These are phyloP conservation scores for Tenualosa ilisha DNA, from an alignment of 2,797 vertebrate species.

Conservation along the genomic window DNA sequence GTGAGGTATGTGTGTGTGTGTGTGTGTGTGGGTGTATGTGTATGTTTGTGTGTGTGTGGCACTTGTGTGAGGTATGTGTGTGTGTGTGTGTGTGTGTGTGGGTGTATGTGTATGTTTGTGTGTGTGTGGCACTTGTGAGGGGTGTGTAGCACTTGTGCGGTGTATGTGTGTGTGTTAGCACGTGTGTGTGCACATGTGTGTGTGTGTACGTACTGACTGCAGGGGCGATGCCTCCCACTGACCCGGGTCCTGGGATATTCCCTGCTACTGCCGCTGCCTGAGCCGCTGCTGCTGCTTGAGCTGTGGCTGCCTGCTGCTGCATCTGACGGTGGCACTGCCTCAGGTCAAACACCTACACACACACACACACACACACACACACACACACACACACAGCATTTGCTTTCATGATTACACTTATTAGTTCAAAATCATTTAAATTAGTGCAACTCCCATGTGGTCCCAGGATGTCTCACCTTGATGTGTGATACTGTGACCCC, in stretches of 20 bases:
- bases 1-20: not conserved
- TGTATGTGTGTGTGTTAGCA: not conserved
- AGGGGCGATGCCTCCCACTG: constrained; percentile 79
- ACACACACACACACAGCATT: not conserved
- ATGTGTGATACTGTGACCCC: no score
- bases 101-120: no score
- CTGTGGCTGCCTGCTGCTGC: constrained; percentile 81
- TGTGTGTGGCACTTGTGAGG: not conserved
- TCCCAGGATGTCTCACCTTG: no score
- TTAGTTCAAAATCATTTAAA: no score
- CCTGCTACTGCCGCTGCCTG: constrained; percentile 78
- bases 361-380: constrained; percentile 7
- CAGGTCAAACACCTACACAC: constrained; percentile 75
- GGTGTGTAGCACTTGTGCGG: not conserved
- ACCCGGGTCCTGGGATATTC: constrained; percentile 78
- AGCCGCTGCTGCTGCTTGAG: constrained; percentile 75
- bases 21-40: not conserved
- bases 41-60: not conserved
- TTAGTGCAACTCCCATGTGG: no score
- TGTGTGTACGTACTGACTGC: constrained; percentile 75
- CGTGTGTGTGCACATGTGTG: constrained; percentile 4
- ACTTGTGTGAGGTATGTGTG: no score
- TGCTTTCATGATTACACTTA: no score
- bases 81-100: not conserved
- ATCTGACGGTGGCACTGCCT: constrained; percentile 81